These are phyloP conservation scores for Tribolium castaneum DNA, from an alignment of 1,140 invertebrate genomes.

Conservation along the genomic window DNA sequence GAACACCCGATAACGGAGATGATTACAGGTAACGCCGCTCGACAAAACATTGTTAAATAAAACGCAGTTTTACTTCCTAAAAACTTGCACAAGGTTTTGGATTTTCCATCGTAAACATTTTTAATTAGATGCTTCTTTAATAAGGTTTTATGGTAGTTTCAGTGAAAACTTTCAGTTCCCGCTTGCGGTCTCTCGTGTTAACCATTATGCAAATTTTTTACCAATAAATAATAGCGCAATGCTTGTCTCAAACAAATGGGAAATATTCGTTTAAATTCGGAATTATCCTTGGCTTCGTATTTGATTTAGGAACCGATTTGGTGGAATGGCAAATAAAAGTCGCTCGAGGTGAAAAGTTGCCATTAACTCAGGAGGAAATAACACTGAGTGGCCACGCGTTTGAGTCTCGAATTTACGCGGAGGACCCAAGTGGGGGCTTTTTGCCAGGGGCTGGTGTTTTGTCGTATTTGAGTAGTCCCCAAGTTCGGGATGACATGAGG, in stretches of 20 bases:
- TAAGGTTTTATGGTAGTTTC: too few relatives aligned
- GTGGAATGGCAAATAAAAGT: slow-evolving; percentile 96
- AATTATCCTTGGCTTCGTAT: not conserved
- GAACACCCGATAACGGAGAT: slow-evolving; percentile 99
- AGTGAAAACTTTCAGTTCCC: not conserved
- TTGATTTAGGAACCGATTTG: slow-evolving; percentile 78
- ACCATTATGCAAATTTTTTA: not conserved
- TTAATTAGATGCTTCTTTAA: not conserved
- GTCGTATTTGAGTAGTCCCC: slow-evolving; percentile 76
- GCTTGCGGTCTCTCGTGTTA: not conserved
- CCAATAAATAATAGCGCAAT: not conserved
- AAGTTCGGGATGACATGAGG: slow-evolving; percentile 70
- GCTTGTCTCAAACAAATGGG: too few relatives aligned
- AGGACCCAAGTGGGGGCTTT: slow-evolving; percentile 85
- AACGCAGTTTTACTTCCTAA: not conserved
- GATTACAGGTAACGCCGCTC: slow-evolving; percentile 76
- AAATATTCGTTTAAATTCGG: not conserved
- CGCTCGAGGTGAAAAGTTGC: slow-evolving; percentile 88
- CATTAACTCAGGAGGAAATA: slow-evolving; percentile 83
- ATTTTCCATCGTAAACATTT: not conserved
- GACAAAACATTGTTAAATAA: not conserved
- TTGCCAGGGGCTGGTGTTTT: slow-evolving; percentile 88
- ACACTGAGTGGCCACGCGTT: slow-evolving; percentile 85
- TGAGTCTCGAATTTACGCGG: slow-evolving; percentile 96
- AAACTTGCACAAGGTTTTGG: not conserved